Evolutionary conservation across 2,797 vertebrate species (phyloP), one percentile per base, ranked within the genome.

Genomic region (Xerus rutilus): DNA sequence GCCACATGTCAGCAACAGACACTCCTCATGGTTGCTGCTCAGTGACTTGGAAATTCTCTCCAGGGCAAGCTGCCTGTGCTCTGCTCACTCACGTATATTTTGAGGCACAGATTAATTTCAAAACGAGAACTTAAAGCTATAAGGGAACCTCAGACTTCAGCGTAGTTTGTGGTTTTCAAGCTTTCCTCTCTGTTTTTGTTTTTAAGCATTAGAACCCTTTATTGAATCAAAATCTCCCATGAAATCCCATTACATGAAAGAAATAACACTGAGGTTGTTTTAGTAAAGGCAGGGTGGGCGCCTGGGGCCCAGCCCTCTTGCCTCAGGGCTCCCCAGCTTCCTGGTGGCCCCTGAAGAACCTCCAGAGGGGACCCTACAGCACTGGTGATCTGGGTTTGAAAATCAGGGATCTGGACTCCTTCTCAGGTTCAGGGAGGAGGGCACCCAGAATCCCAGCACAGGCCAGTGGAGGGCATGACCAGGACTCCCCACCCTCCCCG

Each of bases 1-100:
- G 96, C 97, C 97, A 97, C 95, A 97, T 96, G 96, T 96, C 93
- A 83, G 87, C 93, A 93, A 47, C 82, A 87, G 93, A 95, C 73
- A 86, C 83, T 78, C 74, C 77, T 93, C 59, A 2, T 93, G 96
- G 96, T 94, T 97, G 96, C 95, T 95, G 96, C 93, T 96, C 85
- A 92, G 81, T 47, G 88, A 96, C 87, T 96, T 83, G 96, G 96
- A 97, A 97, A 97, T 95, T 94, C 92, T 97, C 96, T 96, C 49
- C 94, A 67, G 96, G 96, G 94, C 85, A 96, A 72, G 90, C 91
- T 95, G 76, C 81, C 28, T 94, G 83, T 90, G 72, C 77, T 62
- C 62, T 90, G 70, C 95, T 84, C 57, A 67, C 77, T 89, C 45
- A 74, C 76, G 86, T 95, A 91, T 67, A 94, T 97, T 91, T 85